Evolutionary conservation across 1,140 invertebrate species (phyloP).

Genomic region (Drosophila repletoides): DNA sequence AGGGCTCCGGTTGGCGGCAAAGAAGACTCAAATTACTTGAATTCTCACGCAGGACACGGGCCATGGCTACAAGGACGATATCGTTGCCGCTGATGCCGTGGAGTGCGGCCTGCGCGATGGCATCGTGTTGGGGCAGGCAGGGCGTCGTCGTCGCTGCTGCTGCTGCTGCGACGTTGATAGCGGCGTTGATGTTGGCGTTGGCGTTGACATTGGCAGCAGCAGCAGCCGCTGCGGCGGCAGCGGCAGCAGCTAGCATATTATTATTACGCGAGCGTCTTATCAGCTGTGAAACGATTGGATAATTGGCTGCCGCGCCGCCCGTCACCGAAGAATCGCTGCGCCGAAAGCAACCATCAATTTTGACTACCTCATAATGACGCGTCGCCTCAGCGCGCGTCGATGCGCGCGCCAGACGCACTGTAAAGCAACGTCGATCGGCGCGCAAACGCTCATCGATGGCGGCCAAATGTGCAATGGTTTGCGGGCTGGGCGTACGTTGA

Average conservation of each 20-base stretch:
- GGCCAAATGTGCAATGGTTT: conserved; percentile 73
- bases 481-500: conserved; percentile 60
- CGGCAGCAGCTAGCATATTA: conserved; percentile 59
- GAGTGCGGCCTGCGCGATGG: conserved; percentile 76
- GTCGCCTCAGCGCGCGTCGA: conserved; percentile 86
- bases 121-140: conserved; percentile 70
- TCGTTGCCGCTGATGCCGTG: conserved; percentile 84
- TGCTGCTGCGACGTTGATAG: conserved; percentile 34
- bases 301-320: conserved; percentile 66
- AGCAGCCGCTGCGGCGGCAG: conserved; percentile 70
- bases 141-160: conserved; percentile 71
- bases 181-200: conserved; percentile 54
- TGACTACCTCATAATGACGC: conserved; percentile 86
- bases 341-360: conserved; percentile 84
- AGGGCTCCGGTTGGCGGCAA: conserved; percentile 88
- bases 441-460: conserved; percentile 74
- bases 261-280: conserved; percentile 83
- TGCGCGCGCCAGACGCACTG: conserved; percentile 84
- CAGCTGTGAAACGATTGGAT: conserved; percentile 83
- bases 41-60: conserved; percentile 84
- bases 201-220: conserved; percentile 68
- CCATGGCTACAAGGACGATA: conserved; percentile 87
- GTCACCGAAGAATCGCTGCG: conserved; percentile 83
- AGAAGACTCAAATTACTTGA: conserved; percentile 83
- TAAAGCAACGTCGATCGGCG: conserved; percentile 82